These are phyloP conservation scores for Trissonchulus latispiculum DNA, from an alignment of 2,888 invertebrate genomes.

Conservation along the genomic window DNA sequence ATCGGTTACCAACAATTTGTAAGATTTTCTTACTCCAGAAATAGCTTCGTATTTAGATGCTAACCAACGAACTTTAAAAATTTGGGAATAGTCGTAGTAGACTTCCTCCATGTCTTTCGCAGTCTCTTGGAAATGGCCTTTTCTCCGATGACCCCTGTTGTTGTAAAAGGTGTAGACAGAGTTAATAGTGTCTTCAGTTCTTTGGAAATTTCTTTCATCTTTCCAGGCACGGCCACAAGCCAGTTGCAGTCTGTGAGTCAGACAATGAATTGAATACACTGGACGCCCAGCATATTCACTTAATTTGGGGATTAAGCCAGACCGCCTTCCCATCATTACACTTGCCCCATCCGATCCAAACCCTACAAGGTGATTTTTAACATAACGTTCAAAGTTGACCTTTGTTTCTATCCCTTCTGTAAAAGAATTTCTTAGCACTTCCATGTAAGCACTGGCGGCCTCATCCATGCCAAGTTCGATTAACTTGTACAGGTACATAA, in stretches of 20 bases:
- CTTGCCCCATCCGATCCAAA: slow-evolving; percentile 9
- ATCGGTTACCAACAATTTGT: not conserved
- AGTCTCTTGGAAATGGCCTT: not conserved
- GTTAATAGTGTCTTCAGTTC: not conserved
- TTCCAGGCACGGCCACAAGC: not conserved
- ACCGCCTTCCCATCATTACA: not conserved
- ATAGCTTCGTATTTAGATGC: not conserved
- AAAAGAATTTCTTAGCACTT: not conserved
- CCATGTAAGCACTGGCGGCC: not conserved
- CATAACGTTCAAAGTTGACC: not conserved
- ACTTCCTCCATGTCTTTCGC: not conserved
- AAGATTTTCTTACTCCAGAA: not conserved
- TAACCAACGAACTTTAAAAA: not conserved
- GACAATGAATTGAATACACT: not conserved
- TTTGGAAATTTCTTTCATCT: not conserved
- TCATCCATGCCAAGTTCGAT: not conserved
- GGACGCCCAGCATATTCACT: not conserved
- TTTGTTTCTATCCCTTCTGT: not conserved
- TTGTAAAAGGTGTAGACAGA: not conserved
- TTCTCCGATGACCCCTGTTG: not conserved
- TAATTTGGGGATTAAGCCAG: not conserved
- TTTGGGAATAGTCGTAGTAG: not conserved
- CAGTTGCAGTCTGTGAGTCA: not conserved
- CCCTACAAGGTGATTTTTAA: not conserved
- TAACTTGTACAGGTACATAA: slow-evolving; percentile 6